Evolutionary conservation across 2,797 vertebrate genomes (phyloP), one percentile per base, ranked within the genome.

Genomic region (Trematomus bernacchii): DNA sequence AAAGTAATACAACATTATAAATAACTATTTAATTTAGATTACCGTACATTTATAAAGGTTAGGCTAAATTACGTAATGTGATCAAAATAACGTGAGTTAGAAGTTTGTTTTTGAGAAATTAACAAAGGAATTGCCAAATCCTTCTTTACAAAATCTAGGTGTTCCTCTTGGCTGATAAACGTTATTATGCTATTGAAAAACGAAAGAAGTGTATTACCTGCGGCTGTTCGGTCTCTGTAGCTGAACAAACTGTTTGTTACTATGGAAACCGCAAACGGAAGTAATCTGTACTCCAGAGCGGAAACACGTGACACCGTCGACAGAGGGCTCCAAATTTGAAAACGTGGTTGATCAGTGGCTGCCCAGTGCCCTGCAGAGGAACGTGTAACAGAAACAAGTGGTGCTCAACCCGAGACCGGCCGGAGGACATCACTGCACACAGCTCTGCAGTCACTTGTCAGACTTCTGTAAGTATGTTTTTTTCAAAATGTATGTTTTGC

Each of bases 271-370:
- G 8, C 40, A 62, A 33, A 10, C 75, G 40, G 70, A 69, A 78
- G 61, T 1, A 19, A 1, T 21, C 3, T 0, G 13, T 1, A 10
- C 30, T 0, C 21, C 12, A 11, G 19, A 43, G 23, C 82, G 89
- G 92, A 91, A 92, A 33, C 54, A 90, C 83, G 90, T 92, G 37
- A 91, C 55, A 0, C 30, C 0, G 8, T 40, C 16, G 18, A 13
- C 23, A 2, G 15, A 21, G n/a, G 76, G 92, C 91, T 92, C 92
- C 86, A 93, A 90, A 92, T 93, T 93, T 93, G 84, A 94, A 94
- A 91, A 83, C 61, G 83, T 77, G 80, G 27, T 51, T 19, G 13
- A 2, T 9, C 0, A n/a, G 1, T 16, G 0, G 1, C 3, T 2
- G 10, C 0, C 3, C 2, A 9, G 30, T 2, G 10, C 1, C 3